These are phyloP conservation scores for Heliconius hewitsoni DNA, from an alignment of 1,140 invertebrate genomes.

Conservation along the genomic window DNA sequence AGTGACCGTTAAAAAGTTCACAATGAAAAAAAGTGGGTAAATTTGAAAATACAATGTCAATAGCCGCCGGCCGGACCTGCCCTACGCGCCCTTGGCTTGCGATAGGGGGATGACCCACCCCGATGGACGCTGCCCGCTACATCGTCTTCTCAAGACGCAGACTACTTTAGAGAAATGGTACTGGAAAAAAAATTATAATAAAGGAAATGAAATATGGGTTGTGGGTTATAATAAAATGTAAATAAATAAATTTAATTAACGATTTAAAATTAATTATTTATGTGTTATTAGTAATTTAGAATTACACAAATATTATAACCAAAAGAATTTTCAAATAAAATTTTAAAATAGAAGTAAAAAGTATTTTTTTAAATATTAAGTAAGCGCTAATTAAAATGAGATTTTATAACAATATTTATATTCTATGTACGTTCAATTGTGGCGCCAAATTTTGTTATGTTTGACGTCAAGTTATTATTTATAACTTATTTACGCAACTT, in stretches of 20 bases:
- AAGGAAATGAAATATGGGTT: neutral
- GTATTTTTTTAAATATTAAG: too few species aligned
- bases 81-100: slow-evolving; percentile 78
- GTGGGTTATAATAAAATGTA: neutral
- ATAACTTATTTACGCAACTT: too few species aligned
- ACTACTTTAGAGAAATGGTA: neutral
- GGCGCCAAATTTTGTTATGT: too few species aligned
- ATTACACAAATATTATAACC: too few species aligned
- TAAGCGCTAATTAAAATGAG: too few species aligned
- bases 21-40: slow-evolving; percentile 74
- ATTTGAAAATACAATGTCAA: slow-evolving; percentile 80
- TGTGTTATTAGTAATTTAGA: too few species aligned
- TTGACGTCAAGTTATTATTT: too few species aligned
- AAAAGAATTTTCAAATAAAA: too few species aligned
- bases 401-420: too few species aligned
- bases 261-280: too few species aligned
- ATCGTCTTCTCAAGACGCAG: neutral
- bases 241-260: neutral
- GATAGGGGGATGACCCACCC: slow-evolving; percentile 70
- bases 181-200: neutral
- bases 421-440: too few species aligned
- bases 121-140: slow-evolving; percentile 27
- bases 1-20: slow-evolving; percentile 77
- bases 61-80: slow-evolving; percentile 78
- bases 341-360: too few species aligned